These are phyloP conservation scores for Tetragonula carbonaria DNA, from an alignment of 2,888 invertebrate genomes.

Conservation along the genomic window DNA sequence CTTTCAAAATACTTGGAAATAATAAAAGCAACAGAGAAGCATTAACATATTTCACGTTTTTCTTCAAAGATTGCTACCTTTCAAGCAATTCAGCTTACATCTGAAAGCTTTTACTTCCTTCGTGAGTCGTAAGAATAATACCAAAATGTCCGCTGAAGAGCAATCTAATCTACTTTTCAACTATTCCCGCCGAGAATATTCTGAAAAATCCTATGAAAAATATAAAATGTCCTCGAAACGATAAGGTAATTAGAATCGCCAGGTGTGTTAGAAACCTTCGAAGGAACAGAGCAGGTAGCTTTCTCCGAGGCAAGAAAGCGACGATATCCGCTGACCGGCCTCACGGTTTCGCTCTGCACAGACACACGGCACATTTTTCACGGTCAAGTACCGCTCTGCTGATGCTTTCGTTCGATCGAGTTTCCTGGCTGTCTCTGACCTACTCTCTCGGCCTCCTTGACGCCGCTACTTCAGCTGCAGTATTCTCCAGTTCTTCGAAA, in stretches of 20 bases:
- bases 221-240: constrained; percentile 4
- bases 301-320: constrained; percentile 61
- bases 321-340: constrained; percentile 44
- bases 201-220: not conserved
- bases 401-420: constrained; percentile 81
- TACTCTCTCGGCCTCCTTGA: constrained; percentile 71
- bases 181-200: not conserved
- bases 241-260: not conserved
- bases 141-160: not conserved
- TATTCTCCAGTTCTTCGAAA: constrained; percentile 54
- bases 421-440: constrained; percentile 79
- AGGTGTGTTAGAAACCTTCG: not conserved
- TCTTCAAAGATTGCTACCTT: not conserved
- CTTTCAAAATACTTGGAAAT: not conserved
- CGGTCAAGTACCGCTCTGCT: constrained; percentile 82
- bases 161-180: not conserved
- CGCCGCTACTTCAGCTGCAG: constrained; percentile 57
- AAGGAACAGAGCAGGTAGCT: constrained; percentile 43
- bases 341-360: constrained; percentile 28
- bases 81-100: not conserved
- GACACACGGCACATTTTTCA: constrained; percentile 75
- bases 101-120: not conserved
- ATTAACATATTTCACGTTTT: not conserved
- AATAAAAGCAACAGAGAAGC: not conserved
- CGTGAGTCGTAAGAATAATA: not conserved